Conservation (phyloP, 2,888 invertebrate genomes). For the Thyatira batis region DNA sequence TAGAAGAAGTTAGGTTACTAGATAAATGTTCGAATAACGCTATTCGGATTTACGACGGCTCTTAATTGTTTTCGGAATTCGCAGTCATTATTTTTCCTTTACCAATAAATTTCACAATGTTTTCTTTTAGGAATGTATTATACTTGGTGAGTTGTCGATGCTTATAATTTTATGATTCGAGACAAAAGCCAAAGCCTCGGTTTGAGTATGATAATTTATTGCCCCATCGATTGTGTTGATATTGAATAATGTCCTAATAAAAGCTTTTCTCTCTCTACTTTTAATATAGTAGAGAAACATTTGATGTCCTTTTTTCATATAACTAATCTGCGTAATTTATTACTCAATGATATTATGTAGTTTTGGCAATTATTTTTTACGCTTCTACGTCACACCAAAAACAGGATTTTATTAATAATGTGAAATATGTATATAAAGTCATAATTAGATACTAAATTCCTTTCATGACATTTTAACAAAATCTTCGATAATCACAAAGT, state of each 20-base stretch:
- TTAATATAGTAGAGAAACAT: not conserved
- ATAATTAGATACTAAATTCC: too few relatives aligned
- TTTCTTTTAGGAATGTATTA: not conserved
- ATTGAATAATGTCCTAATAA: not conserved
- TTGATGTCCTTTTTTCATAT: not conserved
- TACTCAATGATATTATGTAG: too few relatives aligned
- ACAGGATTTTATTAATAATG: too few relatives aligned
- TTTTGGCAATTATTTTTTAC: too few relatives aligned
- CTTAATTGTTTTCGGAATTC: constrained; percentile 3
- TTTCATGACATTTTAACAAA: too few relatives aligned
- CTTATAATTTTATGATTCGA: not conserved
- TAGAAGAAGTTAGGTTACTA: not conserved
- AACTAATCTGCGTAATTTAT: too few relatives aligned
- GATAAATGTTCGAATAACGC: constrained; percentile 3
- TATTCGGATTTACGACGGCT: not conserved
- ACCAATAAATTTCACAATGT: not conserved
- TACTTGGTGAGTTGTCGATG: not conserved
- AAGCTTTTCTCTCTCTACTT: not conserved
- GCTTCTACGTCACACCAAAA: too few relatives aligned
- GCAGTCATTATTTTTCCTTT: not conserved
- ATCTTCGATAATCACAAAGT: too few relatives aligned
- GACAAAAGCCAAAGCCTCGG: not conserved
- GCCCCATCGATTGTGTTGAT: not conserved
- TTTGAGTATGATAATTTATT: not conserved
- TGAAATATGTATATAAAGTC: too few relatives aligned